Evolutionary conservation across 2,113 vertebrate genomes (phyloP).

Genomic region (Nestor notabilis): DNA sequence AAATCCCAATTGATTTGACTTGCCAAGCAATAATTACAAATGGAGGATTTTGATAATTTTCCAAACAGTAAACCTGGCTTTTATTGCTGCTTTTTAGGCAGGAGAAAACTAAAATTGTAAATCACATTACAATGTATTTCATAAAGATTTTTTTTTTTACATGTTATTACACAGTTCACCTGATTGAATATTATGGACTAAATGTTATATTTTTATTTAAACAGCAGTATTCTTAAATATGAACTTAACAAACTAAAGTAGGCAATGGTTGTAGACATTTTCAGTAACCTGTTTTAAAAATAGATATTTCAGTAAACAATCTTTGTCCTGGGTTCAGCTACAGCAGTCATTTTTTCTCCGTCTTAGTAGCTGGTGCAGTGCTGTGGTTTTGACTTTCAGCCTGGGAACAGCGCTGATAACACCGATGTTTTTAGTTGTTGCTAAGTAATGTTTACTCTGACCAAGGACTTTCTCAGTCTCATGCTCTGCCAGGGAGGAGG

Average conservation of each 20-base stretch:
- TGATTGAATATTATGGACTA: neutral
- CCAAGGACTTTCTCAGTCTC: too few species aligned
- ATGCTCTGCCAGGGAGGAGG: too few species aligned
- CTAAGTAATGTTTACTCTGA: too few species aligned
- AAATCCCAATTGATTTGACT: neutral
- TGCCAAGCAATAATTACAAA: neutral
- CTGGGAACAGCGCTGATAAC: too few species aligned
- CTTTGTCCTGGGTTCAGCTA: too few species aligned
- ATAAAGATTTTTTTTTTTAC: neutral
- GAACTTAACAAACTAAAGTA: neutral
- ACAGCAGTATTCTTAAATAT: neutral
- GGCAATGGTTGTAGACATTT: neutral
- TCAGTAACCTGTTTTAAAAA: neutral
- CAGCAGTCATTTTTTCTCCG: too few species aligned
- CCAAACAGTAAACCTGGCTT: neutral
- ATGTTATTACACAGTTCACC: neutral
- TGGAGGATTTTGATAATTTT: neutral
- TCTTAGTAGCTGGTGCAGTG: too few species aligned
- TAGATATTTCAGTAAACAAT: neutral
- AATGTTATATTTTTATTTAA: neutral
- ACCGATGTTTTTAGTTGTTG: too few species aligned
- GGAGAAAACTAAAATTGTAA: neutral
- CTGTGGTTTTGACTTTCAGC: too few species aligned
- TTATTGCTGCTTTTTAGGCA: neutral
- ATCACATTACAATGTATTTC: neutral